Conservation (phyloP, 2,888 invertebrate species). For the Archaeoteleia sp. region DNA sequence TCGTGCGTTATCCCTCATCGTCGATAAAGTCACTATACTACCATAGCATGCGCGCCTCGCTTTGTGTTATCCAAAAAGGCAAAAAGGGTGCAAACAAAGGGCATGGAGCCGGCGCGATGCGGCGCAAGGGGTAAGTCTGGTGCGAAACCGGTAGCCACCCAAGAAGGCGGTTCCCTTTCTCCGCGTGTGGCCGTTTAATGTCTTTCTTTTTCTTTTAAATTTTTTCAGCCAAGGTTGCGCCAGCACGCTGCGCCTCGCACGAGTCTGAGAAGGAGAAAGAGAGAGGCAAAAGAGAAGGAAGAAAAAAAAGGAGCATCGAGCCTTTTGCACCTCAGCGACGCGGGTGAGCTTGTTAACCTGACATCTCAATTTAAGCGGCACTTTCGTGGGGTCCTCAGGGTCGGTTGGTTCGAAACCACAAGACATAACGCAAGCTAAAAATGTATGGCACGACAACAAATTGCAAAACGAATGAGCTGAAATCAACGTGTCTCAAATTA, state of each 20-base stretch:
- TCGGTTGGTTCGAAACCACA: constrained; percentile 34
- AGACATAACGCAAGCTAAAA: constrained; percentile 26
- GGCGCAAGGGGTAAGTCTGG: constrained; percentile 50
- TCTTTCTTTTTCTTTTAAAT: constrained; percentile 54
- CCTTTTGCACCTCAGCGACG: constrained; percentile 60
- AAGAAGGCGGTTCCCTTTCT: constrained; percentile 70
- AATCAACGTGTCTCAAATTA: too few relatives aligned
- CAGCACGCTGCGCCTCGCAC: constrained; percentile 31
- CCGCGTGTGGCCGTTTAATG: constrained; percentile 62
- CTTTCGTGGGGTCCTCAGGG: constrained; percentile 48
- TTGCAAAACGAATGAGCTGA: constrained; percentile 9
- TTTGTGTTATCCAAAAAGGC: constrained; percentile 9
- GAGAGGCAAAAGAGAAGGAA: constrained; percentile 15
- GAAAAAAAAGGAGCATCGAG: constrained; percentile 29
- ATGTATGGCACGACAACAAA: constrained; percentile 9
- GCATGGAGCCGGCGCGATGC: constrained; percentile 34
- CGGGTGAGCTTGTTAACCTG: constrained; percentile 65
- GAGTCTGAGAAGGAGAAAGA: constrained; percentile 16
- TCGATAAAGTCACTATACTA: not conserved
- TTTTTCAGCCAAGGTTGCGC: constrained; percentile 56
- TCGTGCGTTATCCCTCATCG: too few relatives aligned
- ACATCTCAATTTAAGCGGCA: constrained; percentile 64
- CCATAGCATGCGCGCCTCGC: not conserved
- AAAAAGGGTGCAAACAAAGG: constrained; percentile 29
- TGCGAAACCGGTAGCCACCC: constrained; percentile 71